Conservation (phyloP, 2,113 vertebrate genomes). For the Anseranas semipalmata region DNA sequence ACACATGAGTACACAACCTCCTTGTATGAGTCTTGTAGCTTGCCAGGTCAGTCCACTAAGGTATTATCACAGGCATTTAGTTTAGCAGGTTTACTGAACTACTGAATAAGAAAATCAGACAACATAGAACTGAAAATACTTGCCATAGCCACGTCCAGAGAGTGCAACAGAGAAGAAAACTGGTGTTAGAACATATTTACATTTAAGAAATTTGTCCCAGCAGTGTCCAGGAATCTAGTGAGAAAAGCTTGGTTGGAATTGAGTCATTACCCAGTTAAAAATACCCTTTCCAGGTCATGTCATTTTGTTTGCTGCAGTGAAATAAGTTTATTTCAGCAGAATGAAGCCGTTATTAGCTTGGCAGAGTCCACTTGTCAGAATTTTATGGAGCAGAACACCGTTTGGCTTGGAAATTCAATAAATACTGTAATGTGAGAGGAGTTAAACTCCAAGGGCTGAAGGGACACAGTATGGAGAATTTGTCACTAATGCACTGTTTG, state of each 20-base stretch:
- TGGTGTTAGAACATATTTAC: neutral
- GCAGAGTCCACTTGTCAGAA: conserved; percentile 90
- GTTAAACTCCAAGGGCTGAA: conserved; percentile 86
- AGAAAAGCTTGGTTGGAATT: conserved; percentile 79
- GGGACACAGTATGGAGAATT: conserved; percentile 75
- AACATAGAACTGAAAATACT: neutral
- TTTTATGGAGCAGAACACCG: conserved; percentile 93
- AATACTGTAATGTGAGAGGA: conserved; percentile 88
- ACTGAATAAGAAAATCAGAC: neutral
- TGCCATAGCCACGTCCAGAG: neutral
- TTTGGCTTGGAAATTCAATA: conserved; percentile 94
- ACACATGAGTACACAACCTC: neutral
- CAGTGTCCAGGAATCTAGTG: conserved; percentile 55
- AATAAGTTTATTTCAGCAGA: conserved; percentile 96
- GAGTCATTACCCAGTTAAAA: conserved; percentile 89
- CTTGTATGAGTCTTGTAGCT: neutral
- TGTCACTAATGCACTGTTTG: conserved; percentile 76
- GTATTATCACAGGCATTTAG: neutral
- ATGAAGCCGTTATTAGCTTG: conserved; percentile 91
- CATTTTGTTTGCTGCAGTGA: conserved; percentile 94
- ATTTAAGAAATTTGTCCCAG: conserved; percentile 77
- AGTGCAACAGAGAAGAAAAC: conserved; percentile 15
- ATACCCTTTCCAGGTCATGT: conserved; percentile 97
- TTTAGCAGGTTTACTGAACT: conserved; percentile 24
- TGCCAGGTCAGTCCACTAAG: neutral